A percentile compares a stretch with the other conserved stretches of the same genome.
phyloP scores from a whole-genome alignment of 2,797 vertebrate genomes.

The Pangasius mekongensis region DNA sequence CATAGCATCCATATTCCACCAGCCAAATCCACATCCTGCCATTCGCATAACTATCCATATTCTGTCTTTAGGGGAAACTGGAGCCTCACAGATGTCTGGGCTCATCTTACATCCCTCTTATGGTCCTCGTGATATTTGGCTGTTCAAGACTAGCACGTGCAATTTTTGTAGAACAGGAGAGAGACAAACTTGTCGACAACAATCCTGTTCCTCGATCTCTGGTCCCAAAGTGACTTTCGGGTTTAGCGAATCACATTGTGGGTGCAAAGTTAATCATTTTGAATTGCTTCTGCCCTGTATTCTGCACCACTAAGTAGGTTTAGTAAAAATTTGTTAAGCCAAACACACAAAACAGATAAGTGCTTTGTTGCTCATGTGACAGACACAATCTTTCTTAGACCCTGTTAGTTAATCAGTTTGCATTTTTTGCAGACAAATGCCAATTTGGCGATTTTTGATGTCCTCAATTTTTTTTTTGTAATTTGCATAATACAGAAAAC shows the following conservation, averaged over 20 bases:
- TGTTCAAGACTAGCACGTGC: conserved; percentile 24
- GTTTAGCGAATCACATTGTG: not conserved
- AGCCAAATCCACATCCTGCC: conserved; percentile 45
- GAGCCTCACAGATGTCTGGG: conserved; percentile 67
- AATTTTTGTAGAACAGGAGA: conserved; percentile 1
- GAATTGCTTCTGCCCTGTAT: not conserved
- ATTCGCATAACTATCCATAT: conserved; percentile 50
- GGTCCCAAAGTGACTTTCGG: not conserved
- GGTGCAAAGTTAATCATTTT: not conserved
- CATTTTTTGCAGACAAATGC: not conserved
- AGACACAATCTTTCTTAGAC: not conserved
- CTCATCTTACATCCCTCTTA: conserved; percentile 37
- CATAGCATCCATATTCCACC: conserved; percentile 22
- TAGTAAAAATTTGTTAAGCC: not conserved
- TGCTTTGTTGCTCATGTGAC: not conserved
- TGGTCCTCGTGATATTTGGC: conserved; percentile 9
- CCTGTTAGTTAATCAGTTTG: not conserved
- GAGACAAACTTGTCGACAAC: not conserved
- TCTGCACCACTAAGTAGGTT: not conserved
- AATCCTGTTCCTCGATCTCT: not conserved
- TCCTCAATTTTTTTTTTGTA: not conserved
- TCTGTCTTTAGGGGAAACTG: conserved; percentile 48
- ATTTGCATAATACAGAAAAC: not conserved
- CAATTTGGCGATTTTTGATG: not conserved
- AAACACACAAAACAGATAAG: not conserved